Evolutionary conservation across 2,888 invertebrate species (phyloP), one percentile per base, ranked within the genome.

Genomic region (Nezara viridula): DNA sequence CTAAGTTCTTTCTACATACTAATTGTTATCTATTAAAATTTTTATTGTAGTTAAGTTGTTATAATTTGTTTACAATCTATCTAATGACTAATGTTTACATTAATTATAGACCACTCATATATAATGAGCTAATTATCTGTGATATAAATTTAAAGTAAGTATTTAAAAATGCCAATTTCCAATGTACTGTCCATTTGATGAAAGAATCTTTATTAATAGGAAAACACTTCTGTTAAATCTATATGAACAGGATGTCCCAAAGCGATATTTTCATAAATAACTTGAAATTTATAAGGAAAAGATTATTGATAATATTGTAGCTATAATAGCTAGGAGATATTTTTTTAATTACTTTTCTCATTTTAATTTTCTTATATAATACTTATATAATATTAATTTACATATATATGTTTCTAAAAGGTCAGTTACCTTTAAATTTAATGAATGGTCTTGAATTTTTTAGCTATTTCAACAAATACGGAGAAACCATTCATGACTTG

Each of bases 71-170:
- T 66, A 66, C 32, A 10, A 32, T 66, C 14, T 66, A 19, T 19
- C 27, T 66, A 66, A 32, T 66, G 32, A 32, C 32, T 66, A 32
- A 66, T 32, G 66, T 16, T 66, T 32, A 14, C 66, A 66, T 66
- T 66, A 66, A 66, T 66, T 32, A 66, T 81, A 44, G 44, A 81
- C 81, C 81, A 81, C 81, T 44, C 81, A 81, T 81, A 19, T 81
- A 44, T 44, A 81, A 81, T 44, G 40, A n/a, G 32, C 24, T 40
- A 81, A 24, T 44, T 44, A 81, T 81, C 81, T 81, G 81, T 81
- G 81, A 52, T 86, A 49, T 86, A 52, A 86, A 37, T 27, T 86
- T 86, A 37, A 86, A 37, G n/a, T 40, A 49, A 86, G 86, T 52
- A 52, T 86, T 52, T 86, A 49, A 49, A 49, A 86, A 49, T 52